Evolutionary conservation across 2,113 vertebrate genomes (phyloP).

Genomic region (Aspiorhynchus laticeps): DNA sequence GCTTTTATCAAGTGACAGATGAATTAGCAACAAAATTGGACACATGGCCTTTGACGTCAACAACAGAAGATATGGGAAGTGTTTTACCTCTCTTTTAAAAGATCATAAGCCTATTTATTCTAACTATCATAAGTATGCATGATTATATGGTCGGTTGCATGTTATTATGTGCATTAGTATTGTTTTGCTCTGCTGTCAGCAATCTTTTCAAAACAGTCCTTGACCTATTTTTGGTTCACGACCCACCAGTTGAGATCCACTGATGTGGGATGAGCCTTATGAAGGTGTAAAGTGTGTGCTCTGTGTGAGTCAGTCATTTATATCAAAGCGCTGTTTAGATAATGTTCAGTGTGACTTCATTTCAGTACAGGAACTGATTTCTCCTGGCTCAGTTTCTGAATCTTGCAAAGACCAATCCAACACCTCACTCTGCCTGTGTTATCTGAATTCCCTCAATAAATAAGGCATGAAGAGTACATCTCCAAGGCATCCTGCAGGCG

Average conservation of each 20-base stretch:
- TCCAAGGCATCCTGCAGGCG: neutral
- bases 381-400: neutral
- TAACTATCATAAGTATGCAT: neutral
- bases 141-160: neutral
- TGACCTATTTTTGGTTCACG: neutral
- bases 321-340: neutral
- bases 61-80: neutral
- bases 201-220: neutral
- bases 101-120: neutral
- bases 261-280: neutral
- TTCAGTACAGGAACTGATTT: neutral
- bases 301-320: neutral
- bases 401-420: conserved; percentile 8
- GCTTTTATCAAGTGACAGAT: neutral
- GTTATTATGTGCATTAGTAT: neutral
- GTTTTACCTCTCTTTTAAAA: neutral
- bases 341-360: neutral
- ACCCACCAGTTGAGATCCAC: neutral
- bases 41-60: neutral
- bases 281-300: neutral
- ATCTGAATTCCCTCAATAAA: conserved; percentile 14
- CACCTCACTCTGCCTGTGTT: neutral
- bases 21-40: neutral
- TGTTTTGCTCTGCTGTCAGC: neutral
- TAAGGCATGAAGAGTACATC: neutral